Conservation (phyloP, 1,140 invertebrate species). For the Lordiphosa clarofinis region DNA sequence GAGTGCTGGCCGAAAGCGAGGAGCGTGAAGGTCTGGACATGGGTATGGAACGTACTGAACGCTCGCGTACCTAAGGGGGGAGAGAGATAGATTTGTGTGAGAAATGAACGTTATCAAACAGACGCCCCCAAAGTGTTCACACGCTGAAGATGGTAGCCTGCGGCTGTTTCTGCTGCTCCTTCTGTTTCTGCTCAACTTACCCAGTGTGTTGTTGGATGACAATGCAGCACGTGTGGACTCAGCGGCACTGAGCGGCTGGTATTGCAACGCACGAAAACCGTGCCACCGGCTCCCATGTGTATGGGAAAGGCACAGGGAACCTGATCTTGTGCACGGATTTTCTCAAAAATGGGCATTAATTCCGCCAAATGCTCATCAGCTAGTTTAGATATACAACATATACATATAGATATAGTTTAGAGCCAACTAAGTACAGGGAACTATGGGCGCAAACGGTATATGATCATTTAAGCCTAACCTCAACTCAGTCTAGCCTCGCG, state of each 20-base stretch:
- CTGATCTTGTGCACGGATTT: slow-evolving; percentile 91
- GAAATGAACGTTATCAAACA: slow-evolving; percentile 1
- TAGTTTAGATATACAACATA: slow-evolving; percentile 79
- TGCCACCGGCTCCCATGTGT: slow-evolving; percentile 85
- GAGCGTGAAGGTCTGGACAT: slow-evolving; percentile 88
- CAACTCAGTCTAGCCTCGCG: neutral
- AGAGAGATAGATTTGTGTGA: slow-evolving; percentile 24
- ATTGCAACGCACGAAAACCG: slow-evolving; percentile 79
- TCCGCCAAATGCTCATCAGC: slow-evolving; percentile 95
- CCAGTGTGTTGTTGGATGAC: slow-evolving; percentile 85
- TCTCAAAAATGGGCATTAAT: slow-evolving; percentile 95
- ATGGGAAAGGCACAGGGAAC: slow-evolving; percentile 92
- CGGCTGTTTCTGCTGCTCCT: slow-evolving; percentile 9
- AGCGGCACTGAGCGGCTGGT: slow-evolving; percentile 78
- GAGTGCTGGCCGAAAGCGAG: slow-evolving; percentile 89
- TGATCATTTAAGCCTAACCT: slow-evolving; percentile 68
- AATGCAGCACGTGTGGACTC: slow-evolving; percentile 79
- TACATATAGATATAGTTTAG: slow-evolving; percentile 39
- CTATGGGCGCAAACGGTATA: slow-evolving; percentile 59
- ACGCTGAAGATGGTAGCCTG: neutral
- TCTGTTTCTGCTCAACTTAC: slow-evolving; percentile 76
- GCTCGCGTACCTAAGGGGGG: slow-evolving; percentile 88
- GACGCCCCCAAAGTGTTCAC: slow-evolving; percentile 5
- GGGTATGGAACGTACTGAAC: slow-evolving; percentile 90
- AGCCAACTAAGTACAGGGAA: slow-evolving; percentile 13